Base-by-base conservation (phyloP, 2,113 vertebrate species). In the Haplochromis burtoni region DNA sequence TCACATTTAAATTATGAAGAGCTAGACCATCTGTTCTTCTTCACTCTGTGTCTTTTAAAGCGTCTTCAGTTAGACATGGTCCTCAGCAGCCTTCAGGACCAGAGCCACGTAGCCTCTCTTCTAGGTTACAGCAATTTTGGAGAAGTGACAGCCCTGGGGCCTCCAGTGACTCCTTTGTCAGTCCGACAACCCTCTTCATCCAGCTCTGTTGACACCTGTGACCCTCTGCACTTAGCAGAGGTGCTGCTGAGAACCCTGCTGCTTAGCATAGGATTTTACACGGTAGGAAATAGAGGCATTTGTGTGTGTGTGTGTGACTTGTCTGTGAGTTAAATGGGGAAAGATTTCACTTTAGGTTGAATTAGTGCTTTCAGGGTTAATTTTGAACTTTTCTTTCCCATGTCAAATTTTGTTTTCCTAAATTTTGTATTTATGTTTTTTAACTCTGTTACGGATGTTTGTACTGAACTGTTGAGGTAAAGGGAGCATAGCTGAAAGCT, bases 1-100 rank as follows among this genome's bases (percentile, higher is more conserved):
- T 78, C 26, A 78, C 73, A 78, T 78, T 51, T 31, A 78, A 49
- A 78, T 78, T 31, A 78, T 78, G 10, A 78, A 33, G 26, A 33
- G 17, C 73, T 78, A 29, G 71, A 76, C 71, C 42, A 76, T 76
- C 71, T 76, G 71, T 13, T 91, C 45, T 61, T 35, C 24, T 59
- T 80, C 63, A 8, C 33, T 80, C 26, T 82, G 5, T 83, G 3
- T 87, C n/a, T 76, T 84, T 88, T 6, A 94, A 81, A 97, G 97
- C 96, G 96, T 82, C 93, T 97, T 57, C 97, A 97, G 94, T 88
- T 97, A 82, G 97, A 97, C 85, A 97, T 97, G 96, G 96, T 97
- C 78, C 95, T 97, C 84, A 97, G 96, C 87, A 97, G 97, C 92
- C 96, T 97, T 53, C 97, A 97, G 93, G 97, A 97, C 82, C 97